Percentiles rank a stretch among this genome's conserved stretches.
phyloP scores from a whole-genome alignment of 2,888 invertebrate genomes.

The Leuctra nigra region DNA sequence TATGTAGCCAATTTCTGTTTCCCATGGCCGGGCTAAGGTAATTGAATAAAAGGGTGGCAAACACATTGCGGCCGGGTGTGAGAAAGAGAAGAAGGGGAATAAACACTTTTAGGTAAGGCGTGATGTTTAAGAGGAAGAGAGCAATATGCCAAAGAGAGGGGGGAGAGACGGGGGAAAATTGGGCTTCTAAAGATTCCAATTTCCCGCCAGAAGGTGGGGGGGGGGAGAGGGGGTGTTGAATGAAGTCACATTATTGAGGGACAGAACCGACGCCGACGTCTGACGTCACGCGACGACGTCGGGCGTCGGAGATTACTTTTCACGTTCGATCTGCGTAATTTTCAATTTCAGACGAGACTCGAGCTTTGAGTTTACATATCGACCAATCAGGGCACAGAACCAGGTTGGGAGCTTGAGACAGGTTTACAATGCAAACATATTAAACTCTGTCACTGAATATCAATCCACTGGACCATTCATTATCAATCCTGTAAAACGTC shows the following conservation, averaged over 20 bases:
- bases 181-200: slow-evolving; percentile 25
- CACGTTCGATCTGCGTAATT: neutral
- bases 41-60: slow-evolving; percentile 23
- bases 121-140: neutral
- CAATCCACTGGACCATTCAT: too few relatives aligned
- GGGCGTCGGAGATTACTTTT: neutral
- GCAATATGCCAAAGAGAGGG: neutral
- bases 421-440: too few relatives aligned
- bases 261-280: slow-evolving; percentile 2
- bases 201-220: too few relatives aligned
- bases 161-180: slow-evolving; percentile 21
- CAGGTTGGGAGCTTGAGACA: too few relatives aligned
- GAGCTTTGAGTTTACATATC: too few relatives aligned
- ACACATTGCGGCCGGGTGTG: slow-evolving; percentile 2
- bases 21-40: slow-evolving; percentile 17
- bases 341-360: too few relatives aligned
- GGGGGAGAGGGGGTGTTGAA: too few relatives aligned
- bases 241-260: slow-evolving; percentile 1
- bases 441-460: too few relatives aligned
- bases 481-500: too few relatives aligned
- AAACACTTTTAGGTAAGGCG: neutral
- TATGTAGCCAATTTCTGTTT: slow-evolving; percentile 26
- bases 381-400: too few relatives aligned
- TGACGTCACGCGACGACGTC: neutral
- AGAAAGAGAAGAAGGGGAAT: slow-evolving; percentile 1